Conservation (phyloP, 2,888 invertebrate genomes). For the Thera obeliscata region DNA sequence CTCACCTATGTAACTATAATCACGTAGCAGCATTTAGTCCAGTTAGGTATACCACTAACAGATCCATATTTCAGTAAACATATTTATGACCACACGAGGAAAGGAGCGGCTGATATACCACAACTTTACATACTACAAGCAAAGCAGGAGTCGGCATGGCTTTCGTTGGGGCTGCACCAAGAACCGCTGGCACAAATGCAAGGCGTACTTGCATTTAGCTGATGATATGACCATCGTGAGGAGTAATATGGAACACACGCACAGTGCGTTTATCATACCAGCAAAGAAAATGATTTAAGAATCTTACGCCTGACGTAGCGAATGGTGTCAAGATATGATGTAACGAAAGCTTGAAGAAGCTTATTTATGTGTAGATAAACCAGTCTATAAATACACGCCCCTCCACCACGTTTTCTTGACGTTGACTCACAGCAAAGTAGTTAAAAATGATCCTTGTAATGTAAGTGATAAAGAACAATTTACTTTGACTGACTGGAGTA, state of each 20-base stretch:
- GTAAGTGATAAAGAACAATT: too few relatives aligned
- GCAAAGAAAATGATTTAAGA: constrained; percentile 7
- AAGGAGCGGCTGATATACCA: constrained; percentile 73
- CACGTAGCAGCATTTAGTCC: background rate
- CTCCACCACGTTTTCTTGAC: too few relatives aligned
- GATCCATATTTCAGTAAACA: constrained; percentile 72
- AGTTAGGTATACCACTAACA: constrained; percentile 11
- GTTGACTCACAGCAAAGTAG: too few relatives aligned
- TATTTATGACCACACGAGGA: constrained; percentile 78
- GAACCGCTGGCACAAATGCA: constrained; percentile 78
- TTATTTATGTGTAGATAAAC: too few relatives aligned
- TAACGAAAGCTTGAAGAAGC: too few relatives aligned
- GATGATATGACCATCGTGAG: constrained; percentile 76
- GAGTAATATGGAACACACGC: constrained; percentile 76
- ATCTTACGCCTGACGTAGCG: too few relatives aligned
- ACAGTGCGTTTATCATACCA: constrained; percentile 56
- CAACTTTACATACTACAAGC: constrained; percentile 78
- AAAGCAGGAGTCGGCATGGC: constrained; percentile 69
- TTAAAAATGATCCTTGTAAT: too few relatives aligned
- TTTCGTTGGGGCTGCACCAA: constrained; percentile 81
- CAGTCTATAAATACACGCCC: too few relatives aligned
- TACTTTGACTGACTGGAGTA: too few relatives aligned
- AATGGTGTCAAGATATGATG: too few relatives aligned
- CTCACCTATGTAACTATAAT: too few relatives aligned
- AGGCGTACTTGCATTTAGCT: constrained; percentile 72